Base-by-base conservation (phyloP, 2,888 invertebrate species). In the Leptopilina myrica region DNA sequence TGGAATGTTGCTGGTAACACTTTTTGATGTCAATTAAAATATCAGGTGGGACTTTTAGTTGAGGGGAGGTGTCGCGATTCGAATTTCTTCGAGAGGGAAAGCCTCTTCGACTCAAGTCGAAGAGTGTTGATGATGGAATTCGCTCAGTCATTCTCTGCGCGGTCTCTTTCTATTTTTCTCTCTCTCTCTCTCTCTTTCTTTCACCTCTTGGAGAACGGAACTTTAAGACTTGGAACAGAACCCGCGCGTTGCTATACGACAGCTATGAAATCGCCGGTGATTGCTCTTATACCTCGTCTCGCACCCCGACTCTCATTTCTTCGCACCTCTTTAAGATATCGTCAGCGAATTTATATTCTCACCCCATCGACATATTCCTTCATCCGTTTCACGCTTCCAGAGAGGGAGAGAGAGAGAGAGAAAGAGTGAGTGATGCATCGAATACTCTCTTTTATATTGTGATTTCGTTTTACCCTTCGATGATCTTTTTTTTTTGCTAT, bases 221-320 rank as follows among this genome's bases (percentile, higher is more conserved):
- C 85, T 86, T 85, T 82, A 84, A 84, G 86, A 84, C 84, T 79
- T 81, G 82, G 81, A 81, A 80, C 82, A 82, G 80, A 80, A 49
- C 49, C 49, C 49, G 49, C 82, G 82, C 84, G 33, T 33, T 82
- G 85, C 82, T 85, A 85, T 85, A 85, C 87, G 90, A 90, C 90
- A 89, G 89, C 89, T 90, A 89, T 90, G 89, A 90, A 90, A 90
- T 90, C 88, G 88, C 84, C 85, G 85, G 81, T 88, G 90, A 89
- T 90, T 88, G 89, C 88, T 87, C 85, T 84, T 84, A 49, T 49
- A 49, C 49, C 49, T 49, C 49, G 49, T 49, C 9, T 49, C 49
- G 9, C 49, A 79, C 83, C 87, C 84, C 83, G 82, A 82, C 84
- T 81, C 79, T 82, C 78, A 69, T 78, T 79, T 80, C 78, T 81